Conservation (phyloP, 2,888 invertebrate species). For the Lysandra bellargus region DNA sequence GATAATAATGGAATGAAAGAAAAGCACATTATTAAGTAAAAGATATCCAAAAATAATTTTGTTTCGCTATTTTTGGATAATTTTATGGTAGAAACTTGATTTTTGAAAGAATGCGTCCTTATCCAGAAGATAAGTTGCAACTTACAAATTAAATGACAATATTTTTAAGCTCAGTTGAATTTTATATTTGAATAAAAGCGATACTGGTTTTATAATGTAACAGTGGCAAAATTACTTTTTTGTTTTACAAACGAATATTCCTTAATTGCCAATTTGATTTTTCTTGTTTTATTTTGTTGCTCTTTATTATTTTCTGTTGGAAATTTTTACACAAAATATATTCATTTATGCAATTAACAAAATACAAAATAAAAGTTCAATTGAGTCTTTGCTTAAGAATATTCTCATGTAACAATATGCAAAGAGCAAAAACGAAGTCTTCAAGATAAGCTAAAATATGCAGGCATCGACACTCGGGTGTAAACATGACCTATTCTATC, state of each 20-base stretch:
- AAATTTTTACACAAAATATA: neutral
- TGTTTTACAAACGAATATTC: neutral
- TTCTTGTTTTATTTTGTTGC: neutral
- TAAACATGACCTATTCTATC: conserved; percentile 23
- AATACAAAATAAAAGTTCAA: too few species aligned
- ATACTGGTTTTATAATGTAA: neutral
- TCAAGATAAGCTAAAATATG: conserved; percentile 11
- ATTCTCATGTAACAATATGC: neutral
- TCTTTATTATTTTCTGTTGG: neutral
- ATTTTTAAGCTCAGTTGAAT: neutral
- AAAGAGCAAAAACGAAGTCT: neutral
- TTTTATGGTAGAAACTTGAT: neutral
- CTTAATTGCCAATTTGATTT: neutral
- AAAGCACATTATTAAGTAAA: too few species aligned
- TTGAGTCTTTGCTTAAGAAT: too few species aligned
- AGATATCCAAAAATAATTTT: too few species aligned
- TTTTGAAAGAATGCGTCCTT: neutral
- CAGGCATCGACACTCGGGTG: conserved; percentile 2
- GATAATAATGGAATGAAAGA: too few species aligned
- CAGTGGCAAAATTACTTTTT: neutral
- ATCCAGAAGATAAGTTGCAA: neutral
- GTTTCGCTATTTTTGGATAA: too few species aligned
- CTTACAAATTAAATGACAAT: neutral
- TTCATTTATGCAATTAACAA: too few species aligned
- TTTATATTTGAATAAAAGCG: neutral